A percentile compares a stretch with the other conserved stretches of the same genome.
phyloP scores from a whole-genome alignment of 2,797 vertebrate genomes.

The Sebastiscus albofasciatus region DNA sequence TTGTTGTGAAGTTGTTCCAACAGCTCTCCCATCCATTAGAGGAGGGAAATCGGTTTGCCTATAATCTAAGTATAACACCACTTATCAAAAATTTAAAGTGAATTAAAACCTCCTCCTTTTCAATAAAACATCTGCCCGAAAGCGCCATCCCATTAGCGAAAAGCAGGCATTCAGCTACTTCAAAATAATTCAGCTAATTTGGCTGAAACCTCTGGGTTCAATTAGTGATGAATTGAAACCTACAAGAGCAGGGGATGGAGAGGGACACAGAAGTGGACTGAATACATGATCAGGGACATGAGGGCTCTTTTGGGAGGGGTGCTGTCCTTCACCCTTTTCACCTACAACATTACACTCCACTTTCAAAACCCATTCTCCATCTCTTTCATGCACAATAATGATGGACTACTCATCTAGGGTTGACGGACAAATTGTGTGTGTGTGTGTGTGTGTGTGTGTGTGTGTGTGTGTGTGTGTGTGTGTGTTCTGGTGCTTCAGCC shows the following conservation, averaged over 20 bases:
- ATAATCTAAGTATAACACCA: conserved; percentile 73
- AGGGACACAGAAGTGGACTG: conserved; percentile 49
- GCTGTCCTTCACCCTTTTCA: conserved; percentile 51
- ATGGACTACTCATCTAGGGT: not conserved
- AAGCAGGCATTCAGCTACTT: conserved; percentile 66
- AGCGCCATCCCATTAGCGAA: conserved; percentile 63
- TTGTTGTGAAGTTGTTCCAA: conserved; percentile 62
- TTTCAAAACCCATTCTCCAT: conserved; percentile 1
- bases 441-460: not conserved
- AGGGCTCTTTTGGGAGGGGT: conserved; percentile 48
- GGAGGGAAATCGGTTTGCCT: conserved; percentile 58
- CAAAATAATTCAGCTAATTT: conserved; percentile 77
- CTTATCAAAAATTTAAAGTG: conserved; percentile 71
- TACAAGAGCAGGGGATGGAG: conserved; percentile 40
- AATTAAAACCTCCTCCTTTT: conserved; percentile 74
- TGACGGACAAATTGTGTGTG: not conserved
- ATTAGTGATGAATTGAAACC: conserved; percentile 68
- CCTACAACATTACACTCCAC: conserved; percentile 19
- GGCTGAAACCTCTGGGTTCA: conserved; percentile 63
- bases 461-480: not conserved
- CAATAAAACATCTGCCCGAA: conserved; percentile 74
- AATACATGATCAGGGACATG: conserved; percentile 49
- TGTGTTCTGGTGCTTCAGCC: not conserved
- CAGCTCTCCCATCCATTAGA: conserved; percentile 53
- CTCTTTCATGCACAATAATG: not conserved